Evolutionary conservation across 2,888 invertebrate genomes (phyloP), one percentile per base, ranked within the genome.

Genomic region (Andrena flavipes): DNA sequence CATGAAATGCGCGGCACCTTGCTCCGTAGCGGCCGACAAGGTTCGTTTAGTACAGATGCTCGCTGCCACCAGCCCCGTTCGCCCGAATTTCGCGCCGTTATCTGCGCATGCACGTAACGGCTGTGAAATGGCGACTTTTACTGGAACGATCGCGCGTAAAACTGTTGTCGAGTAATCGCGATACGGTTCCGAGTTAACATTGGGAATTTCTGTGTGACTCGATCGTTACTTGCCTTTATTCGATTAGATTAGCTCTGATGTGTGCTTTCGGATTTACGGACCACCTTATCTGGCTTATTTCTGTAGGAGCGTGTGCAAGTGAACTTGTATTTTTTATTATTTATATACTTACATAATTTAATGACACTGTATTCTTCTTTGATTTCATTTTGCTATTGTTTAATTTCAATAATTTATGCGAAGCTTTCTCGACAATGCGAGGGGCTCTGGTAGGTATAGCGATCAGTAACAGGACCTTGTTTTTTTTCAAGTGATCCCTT

Each of bases 1-100:
- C 51, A 54, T 63, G 49, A 67, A 73, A 48, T 29, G 79, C 26
- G 68, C 20, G 74, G 49, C 51, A 56, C 62, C 75, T 64, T 75
- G 74, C 73, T 20, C 20, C 4, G 20, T 30, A 63, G 74, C 35
- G 62, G 48, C 71, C 33, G 67, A 71, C 70, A 51, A 60, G 73
- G 29, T 70, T 63, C 74, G 74, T 73, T 86, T 54, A 30, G 33
- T 54, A 30, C 75, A 59, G 72, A 77, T 76, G 72, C 10, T 30
- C 54, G 60, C 48, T 49, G 26, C 35, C 48, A n/a, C 30, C 42
- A 23, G 64, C 7, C 29, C 23, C 30, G 74, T 29, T 26, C 42
- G 5, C 26, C 10, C 23, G 13, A 60, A 51, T 59, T 60, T 42
- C 48, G 29, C n/a, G 76, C 13, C 51, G 35, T 64, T 65, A 60